Evolutionary conservation across 2,113 vertebrate species (phyloP), one percentile per base, ranked within the genome.

Genomic region (Atractosteus spatula): DNA sequence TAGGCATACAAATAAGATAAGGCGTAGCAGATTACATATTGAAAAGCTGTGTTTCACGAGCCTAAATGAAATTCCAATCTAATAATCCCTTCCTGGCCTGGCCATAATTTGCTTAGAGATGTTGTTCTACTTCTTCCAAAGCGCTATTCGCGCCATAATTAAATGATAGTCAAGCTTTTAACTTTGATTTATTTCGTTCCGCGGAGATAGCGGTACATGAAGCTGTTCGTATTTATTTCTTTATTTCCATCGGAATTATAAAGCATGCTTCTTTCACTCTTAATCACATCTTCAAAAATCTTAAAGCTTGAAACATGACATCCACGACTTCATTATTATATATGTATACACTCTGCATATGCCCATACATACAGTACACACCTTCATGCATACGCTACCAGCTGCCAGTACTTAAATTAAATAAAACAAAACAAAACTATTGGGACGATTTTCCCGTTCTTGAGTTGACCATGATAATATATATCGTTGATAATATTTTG

Each of bases 41-140:
- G 92, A 91, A 91, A 91, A 86, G 80, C 90, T 71, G 88, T 90
- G 90, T 92, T 91, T 94, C 90, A 82, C 80, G 88, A 92, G 91
- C 83, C 87, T 92, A 94, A 93, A 95, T 95, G 88, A 93, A 92
- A 94, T 95, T 95, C 92, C 91, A 92, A 92, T 92, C 89, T 93
- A 94, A 93, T 93, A 91, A 94, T 93, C 86, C 86, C 82, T 92
- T 90, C 85, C 91, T 90, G 84, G 86, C 88, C 83, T 76, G 87
- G 85, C 91, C 86, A 85, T 93, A 94, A 92, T 89, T 93, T 93
- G 87, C 91, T 93, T 93, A 94, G 93, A 93, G 93, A 92, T 93
- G 87, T 89, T 93, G 92, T 91, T 89, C 86, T 87, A 91, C 89
- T 90, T 90, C 89, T 90, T 90, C 88, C 89, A 88, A 91, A 92